Conservation (phyloP, 2,113 vertebrate genomes). For the Crotalus tigris region DNA sequence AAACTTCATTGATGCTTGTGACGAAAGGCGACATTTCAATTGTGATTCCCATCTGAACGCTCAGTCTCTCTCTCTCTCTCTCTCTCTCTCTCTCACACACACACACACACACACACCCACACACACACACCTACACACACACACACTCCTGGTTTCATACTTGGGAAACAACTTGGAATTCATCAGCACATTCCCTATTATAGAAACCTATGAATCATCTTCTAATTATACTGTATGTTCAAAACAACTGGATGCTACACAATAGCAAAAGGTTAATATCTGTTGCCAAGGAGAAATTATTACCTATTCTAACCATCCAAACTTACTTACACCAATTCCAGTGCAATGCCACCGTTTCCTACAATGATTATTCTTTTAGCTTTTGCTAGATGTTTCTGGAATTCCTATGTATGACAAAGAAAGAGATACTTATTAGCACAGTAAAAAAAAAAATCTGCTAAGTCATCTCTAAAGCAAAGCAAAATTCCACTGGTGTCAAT, state of each 20-base stretch:
- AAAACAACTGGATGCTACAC: not conserved
- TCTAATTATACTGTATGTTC: not conserved
- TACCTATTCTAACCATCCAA: not conserved
- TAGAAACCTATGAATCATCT: not conserved
- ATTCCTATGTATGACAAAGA: constrained; percentile 74
- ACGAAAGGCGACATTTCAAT: not conserved
- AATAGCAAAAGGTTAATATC: not conserved
- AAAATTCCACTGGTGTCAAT: not conserved
- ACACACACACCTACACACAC: not conserved
- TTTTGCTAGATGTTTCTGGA: constrained; percentile 84
- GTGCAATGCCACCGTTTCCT: constrained; percentile 94
- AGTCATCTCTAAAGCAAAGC: not conserved
- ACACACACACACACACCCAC: not conserved
- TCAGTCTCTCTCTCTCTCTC: not conserved
- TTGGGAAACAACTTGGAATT: not conserved
- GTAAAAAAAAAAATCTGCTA: not conserved
- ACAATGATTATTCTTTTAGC: constrained; percentile 87
- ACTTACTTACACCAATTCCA: constrained; percentile 91
- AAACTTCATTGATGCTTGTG: too few species aligned
- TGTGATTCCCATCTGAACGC: not conserved
- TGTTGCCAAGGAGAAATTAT: not conserved
- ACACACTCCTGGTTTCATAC: not conserved
- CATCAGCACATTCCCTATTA: not conserved
- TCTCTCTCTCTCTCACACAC: too few species aligned
- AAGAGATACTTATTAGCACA: constrained; percentile 14